phyloP scores from a whole-genome alignment of 2,113 vertebrate genomes.

The Ancistrus triradiatus region DNA sequence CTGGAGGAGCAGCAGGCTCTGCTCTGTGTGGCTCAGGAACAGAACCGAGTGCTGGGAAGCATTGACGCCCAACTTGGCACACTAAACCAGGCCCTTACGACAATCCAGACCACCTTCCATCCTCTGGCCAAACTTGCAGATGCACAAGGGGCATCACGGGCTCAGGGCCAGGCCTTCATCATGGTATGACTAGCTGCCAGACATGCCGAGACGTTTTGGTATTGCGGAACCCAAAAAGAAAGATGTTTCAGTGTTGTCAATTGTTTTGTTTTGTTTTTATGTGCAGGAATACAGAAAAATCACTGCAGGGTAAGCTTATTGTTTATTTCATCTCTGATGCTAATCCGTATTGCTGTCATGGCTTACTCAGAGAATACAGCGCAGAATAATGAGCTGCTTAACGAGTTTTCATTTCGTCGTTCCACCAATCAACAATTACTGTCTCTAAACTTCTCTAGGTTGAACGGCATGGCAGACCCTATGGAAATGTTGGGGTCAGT shows the following conservation, averaged over 20 bases:
- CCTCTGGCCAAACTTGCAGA: slow-evolving; percentile 58
- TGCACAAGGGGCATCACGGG: slow-evolving; percentile 47
- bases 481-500: slow-evolving; percentile 47
- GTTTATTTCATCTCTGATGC: background rate
- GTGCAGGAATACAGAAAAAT: slow-evolving; percentile 68
- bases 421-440: no score
- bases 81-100: slow-evolving; percentile 50
- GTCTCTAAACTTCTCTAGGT: no score
- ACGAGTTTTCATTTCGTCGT: no score
- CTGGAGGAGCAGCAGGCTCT: slow-evolving; percentile 64
- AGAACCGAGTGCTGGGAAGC: slow-evolving; percentile 55
- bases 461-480: slow-evolving; percentile 19
- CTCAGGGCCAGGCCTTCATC: slow-evolving; percentile 69
- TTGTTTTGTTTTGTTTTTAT: slow-evolving; percentile 9
- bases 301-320: slow-evolving; percentile 58
- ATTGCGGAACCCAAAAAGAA: no score
- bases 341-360: no score
- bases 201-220: no score
- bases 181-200: slow-evolving; percentile 46
- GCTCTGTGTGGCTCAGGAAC: slow-evolving; percentile 60
- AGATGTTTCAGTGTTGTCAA: background rate
- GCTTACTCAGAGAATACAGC: no score
- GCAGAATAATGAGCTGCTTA: no score
- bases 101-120: slow-evolving; percentile 56
- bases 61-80: slow-evolving; percentile 58